phyloP scores from a whole-genome alignment of 2,113 vertebrate species.

The Equus quagga region DNA sequence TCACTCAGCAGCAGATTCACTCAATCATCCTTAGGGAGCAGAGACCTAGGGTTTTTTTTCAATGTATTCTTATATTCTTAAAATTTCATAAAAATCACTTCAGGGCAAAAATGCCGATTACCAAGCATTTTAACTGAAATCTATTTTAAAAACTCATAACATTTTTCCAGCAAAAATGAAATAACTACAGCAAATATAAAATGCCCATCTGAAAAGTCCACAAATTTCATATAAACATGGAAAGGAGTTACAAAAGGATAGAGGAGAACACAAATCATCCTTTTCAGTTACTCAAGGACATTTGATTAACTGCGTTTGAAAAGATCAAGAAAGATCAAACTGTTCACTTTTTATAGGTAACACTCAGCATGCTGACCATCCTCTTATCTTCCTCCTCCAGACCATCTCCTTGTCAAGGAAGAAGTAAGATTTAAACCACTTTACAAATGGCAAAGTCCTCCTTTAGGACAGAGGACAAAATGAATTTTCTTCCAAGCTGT shows the following conservation, averaged over 20 bases:
- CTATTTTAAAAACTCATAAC: not conserved
- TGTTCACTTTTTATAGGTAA: not conserved
- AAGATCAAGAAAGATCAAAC: not conserved
- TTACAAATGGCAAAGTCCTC: not conserved
- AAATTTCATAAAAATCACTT: slow-evolving; percentile 20
- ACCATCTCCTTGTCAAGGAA: slow-evolving; percentile 8
- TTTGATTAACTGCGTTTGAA: not conserved
- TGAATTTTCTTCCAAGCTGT: not conserved
- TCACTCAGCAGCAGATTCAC: not conserved
- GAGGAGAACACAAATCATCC: not conserved
- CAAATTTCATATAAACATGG: not conserved
- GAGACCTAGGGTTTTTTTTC: not conserved
- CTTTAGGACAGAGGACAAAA: not conserved
- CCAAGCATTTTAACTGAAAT: slow-evolving; percentile 5
- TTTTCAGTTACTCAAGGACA: not conserved
- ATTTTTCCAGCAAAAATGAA: slow-evolving; percentile 17
- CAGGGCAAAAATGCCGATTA: not conserved
- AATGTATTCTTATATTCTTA: slow-evolving; percentile 30
- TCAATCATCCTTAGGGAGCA: not conserved
- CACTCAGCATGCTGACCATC: not conserved
- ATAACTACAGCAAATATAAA: not conserved
- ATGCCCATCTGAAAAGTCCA: not conserved
- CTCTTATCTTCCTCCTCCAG: slow-evolving; percentile 44
- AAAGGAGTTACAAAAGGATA: not conserved
- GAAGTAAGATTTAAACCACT: slow-evolving; percentile 23